These are phyloP conservation scores for Saccopteryx leptura DNA, from an alignment of 2,113 vertebrate species.

Conservation along the genomic window DNA sequence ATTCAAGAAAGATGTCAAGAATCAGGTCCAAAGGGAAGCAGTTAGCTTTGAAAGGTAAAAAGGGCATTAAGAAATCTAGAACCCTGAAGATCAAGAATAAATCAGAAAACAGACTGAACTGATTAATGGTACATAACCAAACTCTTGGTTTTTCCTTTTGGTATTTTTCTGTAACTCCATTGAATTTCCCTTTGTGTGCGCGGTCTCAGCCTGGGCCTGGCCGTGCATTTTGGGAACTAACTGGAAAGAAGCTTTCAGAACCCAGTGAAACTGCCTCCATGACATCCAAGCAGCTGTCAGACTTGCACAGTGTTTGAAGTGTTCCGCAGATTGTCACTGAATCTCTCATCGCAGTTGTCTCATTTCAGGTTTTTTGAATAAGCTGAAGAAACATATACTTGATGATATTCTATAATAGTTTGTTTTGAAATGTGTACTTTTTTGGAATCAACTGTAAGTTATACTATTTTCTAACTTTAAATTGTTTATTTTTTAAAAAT, in stretches of 20 bases:
- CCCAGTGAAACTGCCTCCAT: background rate
- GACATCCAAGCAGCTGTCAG: background rate
- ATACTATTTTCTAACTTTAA: conserved; percentile 18
- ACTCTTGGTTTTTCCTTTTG: background rate
- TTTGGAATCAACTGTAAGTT: background rate
- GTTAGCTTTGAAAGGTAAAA: background rate
- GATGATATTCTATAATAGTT: background rate
- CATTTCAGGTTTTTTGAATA: background rate
- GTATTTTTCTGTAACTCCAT: background rate
- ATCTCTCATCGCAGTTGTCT: background rate
- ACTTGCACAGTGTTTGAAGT: background rate
- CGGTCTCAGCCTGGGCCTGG: background rate
- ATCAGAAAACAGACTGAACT: background rate
- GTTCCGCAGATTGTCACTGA: background rate
- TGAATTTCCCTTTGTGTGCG: background rate
- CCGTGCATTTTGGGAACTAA: background rate
- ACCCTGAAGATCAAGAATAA: background rate
- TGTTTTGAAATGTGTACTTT: conserved; percentile 11
- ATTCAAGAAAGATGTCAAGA: background rate
- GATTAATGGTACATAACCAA: background rate
- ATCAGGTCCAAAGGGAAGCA: background rate
- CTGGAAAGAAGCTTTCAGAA: background rate
- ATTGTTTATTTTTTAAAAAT: background rate
- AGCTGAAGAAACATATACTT: background rate
- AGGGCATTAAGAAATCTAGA: background rate